These are phyloP conservation scores for Amia ocellicauda DNA, from an alignment of 2,113 vertebrate genomes.

Conservation along the genomic window DNA sequence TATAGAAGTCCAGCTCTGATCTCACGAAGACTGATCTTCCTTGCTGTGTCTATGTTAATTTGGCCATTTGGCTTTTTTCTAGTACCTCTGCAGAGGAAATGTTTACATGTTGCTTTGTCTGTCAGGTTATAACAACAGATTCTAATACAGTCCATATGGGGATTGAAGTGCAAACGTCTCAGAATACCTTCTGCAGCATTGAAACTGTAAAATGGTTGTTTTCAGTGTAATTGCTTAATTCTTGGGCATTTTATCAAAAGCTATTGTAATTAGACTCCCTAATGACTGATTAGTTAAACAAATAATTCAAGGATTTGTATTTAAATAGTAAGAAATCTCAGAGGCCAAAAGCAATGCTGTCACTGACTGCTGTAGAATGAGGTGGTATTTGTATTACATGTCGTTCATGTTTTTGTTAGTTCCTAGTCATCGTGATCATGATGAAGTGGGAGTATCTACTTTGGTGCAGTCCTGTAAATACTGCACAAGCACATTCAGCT, in stretches of 20 bases:
- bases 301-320: conserved; percentile 27
- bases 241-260: conserved; percentile 44
- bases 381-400: too few relatives aligned
- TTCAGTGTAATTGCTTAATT: conserved; percentile 42
- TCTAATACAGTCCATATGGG: conserved; percentile 53
- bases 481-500: too few relatives aligned
- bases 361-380: too few relatives aligned
- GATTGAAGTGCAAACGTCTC: conserved; percentile 37
- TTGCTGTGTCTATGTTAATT: conserved; percentile 22
- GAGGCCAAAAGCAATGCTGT: too few relatives aligned
- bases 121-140: conserved; percentile 25
- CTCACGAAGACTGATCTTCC: conserved; percentile 21
- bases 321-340: too few relatives aligned
- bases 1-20: conserved; percentile 11
- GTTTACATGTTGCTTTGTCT: conserved; percentile 38
- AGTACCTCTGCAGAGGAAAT: background rate
- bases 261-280: conserved; percentile 44
- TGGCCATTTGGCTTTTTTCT: background rate
- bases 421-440: too few relatives aligned
- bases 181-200: conserved; percentile 42
- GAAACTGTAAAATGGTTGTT: conserved; percentile 34
- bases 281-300: conserved; percentile 48
- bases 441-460: too few relatives aligned
- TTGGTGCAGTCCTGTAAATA: too few relatives aligned
- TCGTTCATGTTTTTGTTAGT: too few relatives aligned